Conservation (phyloP, 2,113 vertebrate genomes). For the Arothron firmamentum region DNA sequence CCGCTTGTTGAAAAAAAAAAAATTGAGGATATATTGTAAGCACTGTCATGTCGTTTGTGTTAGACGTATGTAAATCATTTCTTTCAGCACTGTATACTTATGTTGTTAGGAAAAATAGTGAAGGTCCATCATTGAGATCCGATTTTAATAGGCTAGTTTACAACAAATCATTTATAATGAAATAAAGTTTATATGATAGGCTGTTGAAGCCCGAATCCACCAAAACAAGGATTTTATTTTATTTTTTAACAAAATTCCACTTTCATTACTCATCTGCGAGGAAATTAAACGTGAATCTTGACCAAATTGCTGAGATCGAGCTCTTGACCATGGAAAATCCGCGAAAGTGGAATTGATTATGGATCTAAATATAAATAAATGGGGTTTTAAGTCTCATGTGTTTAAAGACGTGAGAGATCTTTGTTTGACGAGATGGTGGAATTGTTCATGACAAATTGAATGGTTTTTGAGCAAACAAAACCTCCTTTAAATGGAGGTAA, state of each 20-base stretch:
- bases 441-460: no score
- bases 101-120: conserved; percentile 68
- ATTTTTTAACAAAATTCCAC: conserved; percentile 26
- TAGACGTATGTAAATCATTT: conserved; percentile 71
- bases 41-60: conserved; percentile 73
- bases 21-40: conserved; percentile 74
- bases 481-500: no score
- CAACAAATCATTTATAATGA: conserved; percentile 85
- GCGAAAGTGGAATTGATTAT: no score
- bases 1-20: conserved; percentile 74
- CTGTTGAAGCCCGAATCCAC: conserved; percentile 61
- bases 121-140: conserved; percentile 61
- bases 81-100: conserved; percentile 92
- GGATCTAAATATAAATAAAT: no score
- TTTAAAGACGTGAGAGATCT: no score
- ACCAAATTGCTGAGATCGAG: not conserved
- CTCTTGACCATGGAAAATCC: no score
- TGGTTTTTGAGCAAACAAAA: no score
- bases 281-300: not conserved
- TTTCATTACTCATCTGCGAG: conserved; percentile 13
- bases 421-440: no score
- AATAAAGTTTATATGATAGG: conserved; percentile 68
- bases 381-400: no score
- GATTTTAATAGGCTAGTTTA: conserved; percentile 64
- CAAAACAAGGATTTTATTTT: conserved; percentile 29